These are phyloP conservation scores for Nomada ruficornis DNA, from an alignment of 2,888 invertebrate species.

Conservation along the genomic window DNA sequence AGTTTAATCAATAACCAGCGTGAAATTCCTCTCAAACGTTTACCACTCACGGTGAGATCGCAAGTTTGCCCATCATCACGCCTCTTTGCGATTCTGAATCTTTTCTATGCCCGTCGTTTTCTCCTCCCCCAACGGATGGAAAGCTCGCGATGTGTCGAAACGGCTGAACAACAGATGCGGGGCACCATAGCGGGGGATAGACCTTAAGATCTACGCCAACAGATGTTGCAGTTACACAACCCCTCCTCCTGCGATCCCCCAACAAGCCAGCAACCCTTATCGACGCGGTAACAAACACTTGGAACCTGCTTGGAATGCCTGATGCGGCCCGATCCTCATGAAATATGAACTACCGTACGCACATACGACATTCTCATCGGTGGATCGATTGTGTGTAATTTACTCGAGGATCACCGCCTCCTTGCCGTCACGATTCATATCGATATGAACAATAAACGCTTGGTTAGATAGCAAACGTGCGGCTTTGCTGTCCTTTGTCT, in stretches of 20 bases:
- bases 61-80: conserved; percentile 32
- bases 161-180: conserved; percentile 63
- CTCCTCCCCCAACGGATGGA: conserved; percentile 4
- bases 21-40: background rate
- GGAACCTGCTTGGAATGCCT: conserved; percentile 74
- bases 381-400: conserved; percentile 55
- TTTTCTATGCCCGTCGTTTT: conserved; percentile 24
- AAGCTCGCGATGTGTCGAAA: conserved; percentile 64
- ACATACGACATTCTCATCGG: conserved; percentile 48
- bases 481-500: background rate
- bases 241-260: conserved; percentile 41
- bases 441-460: conserved; percentile 13
- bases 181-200: conserved; percentile 52
- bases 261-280: conserved; percentile 64
- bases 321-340: conserved; percentile 76
- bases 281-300: conserved; percentile 76
- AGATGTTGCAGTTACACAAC: conserved; percentile 75
- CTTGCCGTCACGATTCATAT: conserved; percentile 4
- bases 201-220: conserved; percentile 68
- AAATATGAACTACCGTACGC: conserved; percentile 78
- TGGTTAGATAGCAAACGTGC: background rate
- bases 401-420: conserved; percentile 53
- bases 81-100: conserved; percentile 39
- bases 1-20: conserved; percentile 24
- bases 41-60: conserved; percentile 60